These are phyloP conservation scores for Gymnoscopelus braueri DNA, from an alignment of 2,797 vertebrate genomes.

Conservation along the genomic window DNA sequence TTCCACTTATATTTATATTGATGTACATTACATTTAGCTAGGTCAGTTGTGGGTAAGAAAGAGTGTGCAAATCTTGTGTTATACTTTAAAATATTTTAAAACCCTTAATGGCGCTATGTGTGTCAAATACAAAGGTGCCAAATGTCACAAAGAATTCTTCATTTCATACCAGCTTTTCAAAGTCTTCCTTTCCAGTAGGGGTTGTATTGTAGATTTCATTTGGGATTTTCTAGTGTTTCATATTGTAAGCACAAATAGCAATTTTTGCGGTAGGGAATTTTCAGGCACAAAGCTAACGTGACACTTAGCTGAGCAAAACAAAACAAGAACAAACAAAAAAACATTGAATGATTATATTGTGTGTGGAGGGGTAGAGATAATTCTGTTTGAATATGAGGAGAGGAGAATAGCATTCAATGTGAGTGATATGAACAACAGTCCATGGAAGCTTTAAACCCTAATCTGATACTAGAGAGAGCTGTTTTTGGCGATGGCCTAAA, in stretches of 20 bases:
- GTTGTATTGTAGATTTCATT: slow-evolving; percentile 12
- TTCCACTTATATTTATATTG: no score
- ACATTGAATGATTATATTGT: slow-evolving; percentile 24
- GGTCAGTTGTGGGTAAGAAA: no score
- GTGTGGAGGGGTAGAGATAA: slow-evolving; percentile 14
- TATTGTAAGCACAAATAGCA: slow-evolving; percentile 39
- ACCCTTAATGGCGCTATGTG: background rate
- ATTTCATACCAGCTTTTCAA: background rate
- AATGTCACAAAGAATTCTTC: background rate
- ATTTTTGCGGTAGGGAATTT: slow-evolving; percentile 13
- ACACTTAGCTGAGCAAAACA: slow-evolving; percentile 13
- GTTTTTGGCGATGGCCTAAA: slow-evolving; percentile 15
- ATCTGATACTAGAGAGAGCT: slow-evolving; percentile 29
- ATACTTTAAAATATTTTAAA: no score
- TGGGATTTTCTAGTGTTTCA: slow-evolving; percentile 12
- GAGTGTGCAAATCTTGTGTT: no score
- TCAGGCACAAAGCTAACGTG: slow-evolving; percentile 15
- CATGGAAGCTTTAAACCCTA: slow-evolving; percentile 10
- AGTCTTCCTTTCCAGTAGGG: background rate
- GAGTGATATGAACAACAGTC: slow-evolving; percentile 27
- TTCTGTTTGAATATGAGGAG: slow-evolving; percentile 13
- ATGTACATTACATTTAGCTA: no score
- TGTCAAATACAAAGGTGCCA: slow-evolving; percentile 2
- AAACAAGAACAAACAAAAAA: slow-evolving; percentile 3
- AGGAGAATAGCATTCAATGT: slow-evolving; percentile 12